phyloP scores from a whole-genome alignment of 1,140 invertebrate genomes.

The Thalassaphorura encarpata region DNA sequence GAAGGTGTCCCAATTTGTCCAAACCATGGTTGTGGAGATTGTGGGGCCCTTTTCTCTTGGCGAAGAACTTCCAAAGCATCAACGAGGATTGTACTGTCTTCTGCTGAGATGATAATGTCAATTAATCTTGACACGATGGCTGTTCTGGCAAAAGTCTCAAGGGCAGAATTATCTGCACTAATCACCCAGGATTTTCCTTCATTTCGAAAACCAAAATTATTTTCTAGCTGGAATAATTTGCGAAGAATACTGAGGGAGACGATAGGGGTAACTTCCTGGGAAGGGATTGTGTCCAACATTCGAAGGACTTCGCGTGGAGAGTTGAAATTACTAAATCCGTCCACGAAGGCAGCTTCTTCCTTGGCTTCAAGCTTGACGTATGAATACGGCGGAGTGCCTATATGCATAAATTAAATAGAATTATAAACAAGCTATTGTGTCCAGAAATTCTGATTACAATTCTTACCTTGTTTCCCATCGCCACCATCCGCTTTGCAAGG shows the following conservation, averaged over 20 bases:
- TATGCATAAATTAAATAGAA: not conserved
- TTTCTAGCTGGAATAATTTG: slow-evolving; percentile 46
- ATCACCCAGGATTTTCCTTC: slow-evolving; percentile 22
- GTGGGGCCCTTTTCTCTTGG: slow-evolving; percentile 34
- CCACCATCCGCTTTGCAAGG: slow-evolving; percentile 14
- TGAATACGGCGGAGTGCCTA: not conserved
- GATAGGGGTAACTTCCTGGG: slow-evolving; percentile 43
- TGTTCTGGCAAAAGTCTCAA: slow-evolving; percentile 38
- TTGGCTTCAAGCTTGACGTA: slow-evolving; percentile 21
- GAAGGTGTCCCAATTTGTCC: no score
- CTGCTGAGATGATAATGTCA: slow-evolving; percentile 39
- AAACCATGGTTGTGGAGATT: slow-evolving; percentile 34
- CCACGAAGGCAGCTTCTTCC: slow-evolving; percentile 32
- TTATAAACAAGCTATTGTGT: not conserved
- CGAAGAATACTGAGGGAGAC: slow-evolving; percentile 44
- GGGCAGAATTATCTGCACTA: slow-evolving; percentile 17
- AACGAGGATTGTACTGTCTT: slow-evolving; percentile 40
- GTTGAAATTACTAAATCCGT: slow-evolving; percentile 34
- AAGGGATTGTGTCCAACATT: slow-evolving; percentile 38
- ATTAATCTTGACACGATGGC: slow-evolving; percentile 41
- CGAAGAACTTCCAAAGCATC: slow-evolving; percentile 39
- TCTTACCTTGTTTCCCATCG: slow-evolving; percentile 17
- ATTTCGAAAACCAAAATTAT: slow-evolving; percentile 36
- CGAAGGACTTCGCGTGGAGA: slow-evolving; percentile 30
- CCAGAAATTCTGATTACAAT: not conserved